Percentiles rank a stretch among this genome's conserved stretches.
These are phyloP conservation scores for Polyodon spathula DNA, from an alignment of 2,113 vertebrate genomes.

Conservation along the genomic window DNA sequence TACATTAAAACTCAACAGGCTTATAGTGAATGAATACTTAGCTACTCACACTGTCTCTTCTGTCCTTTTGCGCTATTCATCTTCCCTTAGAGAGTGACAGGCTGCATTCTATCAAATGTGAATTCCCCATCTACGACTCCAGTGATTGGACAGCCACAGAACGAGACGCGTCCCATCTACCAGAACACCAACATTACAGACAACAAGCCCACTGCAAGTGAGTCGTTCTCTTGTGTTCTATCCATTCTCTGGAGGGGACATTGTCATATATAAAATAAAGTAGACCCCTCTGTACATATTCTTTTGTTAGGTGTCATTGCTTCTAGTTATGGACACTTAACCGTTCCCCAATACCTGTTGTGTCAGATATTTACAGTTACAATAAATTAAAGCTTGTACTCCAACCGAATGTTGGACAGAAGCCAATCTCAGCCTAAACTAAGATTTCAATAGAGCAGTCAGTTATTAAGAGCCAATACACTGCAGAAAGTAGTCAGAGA, in stretches of 20 bases:
- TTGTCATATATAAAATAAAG: too few relatives aligned
- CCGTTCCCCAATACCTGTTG: too few relatives aligned
- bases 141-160: constrained; percentile 87
- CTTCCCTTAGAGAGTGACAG: constrained; percentile 79
- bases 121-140: constrained; percentile 90
- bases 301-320: too few relatives aligned
- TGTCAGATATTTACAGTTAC: too few relatives aligned
- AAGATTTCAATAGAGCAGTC: too few relatives aligned
- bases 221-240: constrained; percentile 23
- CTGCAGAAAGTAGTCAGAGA: too few relatives aligned
- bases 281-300: background rate
- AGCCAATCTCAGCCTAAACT: too few relatives aligned
- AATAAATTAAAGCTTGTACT: too few relatives aligned
- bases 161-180: constrained; percentile 75
- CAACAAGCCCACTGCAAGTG: constrained; percentile 77
- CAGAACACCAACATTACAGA: constrained; percentile 71
- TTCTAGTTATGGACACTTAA: too few relatives aligned
- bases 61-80: background rate
- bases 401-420: too few relatives aligned
- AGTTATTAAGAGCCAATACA: too few relatives aligned
- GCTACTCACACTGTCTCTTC: too few relatives aligned
- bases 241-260: background rate
- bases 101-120: constrained; percentile 95
- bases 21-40: background rate
- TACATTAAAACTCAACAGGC: background rate